These are phyloP conservation scores for Sander lucioperca DNA, from an alignment of 2,113 vertebrate genomes.

Conservation along the genomic window DNA sequence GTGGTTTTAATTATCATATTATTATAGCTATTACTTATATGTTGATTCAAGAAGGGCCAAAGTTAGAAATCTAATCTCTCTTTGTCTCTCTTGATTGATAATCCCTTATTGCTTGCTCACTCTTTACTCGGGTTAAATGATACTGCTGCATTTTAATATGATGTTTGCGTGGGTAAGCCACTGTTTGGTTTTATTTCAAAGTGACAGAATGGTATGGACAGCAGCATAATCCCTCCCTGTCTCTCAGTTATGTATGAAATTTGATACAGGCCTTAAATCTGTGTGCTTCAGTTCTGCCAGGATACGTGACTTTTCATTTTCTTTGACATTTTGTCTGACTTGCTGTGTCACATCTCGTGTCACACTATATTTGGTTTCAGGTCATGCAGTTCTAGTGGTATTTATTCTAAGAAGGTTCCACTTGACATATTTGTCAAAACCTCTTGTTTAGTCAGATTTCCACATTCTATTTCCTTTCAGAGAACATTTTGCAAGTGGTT, in stretches of 20 bases:
- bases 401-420: constrained; percentile 24
- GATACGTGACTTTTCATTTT: constrained; percentile 15
- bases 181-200: background rate
- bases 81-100: constrained; percentile 23
- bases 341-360: constrained; percentile 2
- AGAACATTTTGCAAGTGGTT: background rate
- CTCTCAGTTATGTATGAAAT: constrained; percentile 15
- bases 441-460: constrained; percentile 2
- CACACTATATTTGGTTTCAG: constrained; percentile 17
- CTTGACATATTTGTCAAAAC: constrained; percentile 35
- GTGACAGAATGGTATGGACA: background rate
- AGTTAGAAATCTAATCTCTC: constrained; percentile 35
- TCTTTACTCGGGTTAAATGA: background rate
- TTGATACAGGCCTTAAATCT: constrained; percentile 5
- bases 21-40: constrained; percentile 31
- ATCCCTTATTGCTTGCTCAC: background rate
- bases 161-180: background rate
- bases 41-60: constrained; percentile 23
- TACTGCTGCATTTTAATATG: background rate
- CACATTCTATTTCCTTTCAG: background rate
- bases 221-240: background rate
- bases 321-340: constrained; percentile 33
- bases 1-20: constrained; percentile 33
- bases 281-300: constrained; percentile 20
- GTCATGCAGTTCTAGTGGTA: constrained; percentile 8